Evolutionary conservation across 2,888 invertebrate genomes (phyloP), one percentile per base, ranked within the genome.

Genomic region (Xanthorhoe designata): DNA sequence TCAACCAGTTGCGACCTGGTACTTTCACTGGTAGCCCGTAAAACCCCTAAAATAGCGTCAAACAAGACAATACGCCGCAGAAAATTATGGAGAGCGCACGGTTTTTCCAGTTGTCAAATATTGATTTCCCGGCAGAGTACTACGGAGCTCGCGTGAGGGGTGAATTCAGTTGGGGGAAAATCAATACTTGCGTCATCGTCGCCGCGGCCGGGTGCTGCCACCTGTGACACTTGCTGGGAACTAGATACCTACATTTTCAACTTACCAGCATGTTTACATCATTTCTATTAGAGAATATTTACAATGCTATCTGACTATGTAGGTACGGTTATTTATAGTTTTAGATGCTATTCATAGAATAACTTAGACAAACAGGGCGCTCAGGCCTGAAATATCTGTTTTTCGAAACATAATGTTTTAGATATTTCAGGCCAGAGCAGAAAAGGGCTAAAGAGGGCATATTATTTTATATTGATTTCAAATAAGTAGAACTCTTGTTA

Each of bases 41-140:
- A 64, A 64, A 54, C 19, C 45, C 50, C 57, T 68, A 61, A 57
- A 60, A 53, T 67, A 68, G 32, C 42, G 63, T 53, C 61, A 68
- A 53, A 61, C 50, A 56, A 60, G 57, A 58, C 64, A 53, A 56
- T 53, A 60, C 61, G 64, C 45, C 53, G 65, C 56, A 58, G 61
- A 50, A 35, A 61, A 49, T 47, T 61, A 68, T 64, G 17, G 15
- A 32, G 32, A 67, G 64, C 61, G 64, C 68, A 53, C 53, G 83
- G 85, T 75, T 85, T 90, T 88, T 82, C 86, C 84, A 80, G 77
- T 75, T 78, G 82, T 84, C 78, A 78, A 78, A 84, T 90, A 93
- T 93, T 90, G 92, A 93, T 93, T 91, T 79, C 76, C 80, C 81
- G 80, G 78, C 75, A 73, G 68, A 73, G 68, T 69, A 69, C 73